Evolutionary conservation across 2,888 invertebrate species (phyloP).

Genomic region (Caenorhabditis sp.): DNA sequence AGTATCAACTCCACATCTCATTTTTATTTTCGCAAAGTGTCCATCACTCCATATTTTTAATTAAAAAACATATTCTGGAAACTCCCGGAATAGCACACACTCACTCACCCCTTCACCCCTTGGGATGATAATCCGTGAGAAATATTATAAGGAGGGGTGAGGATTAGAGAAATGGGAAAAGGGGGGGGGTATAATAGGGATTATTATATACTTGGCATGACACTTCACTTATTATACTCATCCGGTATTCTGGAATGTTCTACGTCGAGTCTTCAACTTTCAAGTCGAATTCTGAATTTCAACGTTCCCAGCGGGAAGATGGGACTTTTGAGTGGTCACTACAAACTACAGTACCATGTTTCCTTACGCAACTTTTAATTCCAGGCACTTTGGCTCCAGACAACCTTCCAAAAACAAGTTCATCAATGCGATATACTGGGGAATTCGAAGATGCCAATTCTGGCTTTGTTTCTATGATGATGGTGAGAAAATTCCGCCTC

Average conservation of each 20-base stretch:
- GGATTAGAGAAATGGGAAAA: not conserved
- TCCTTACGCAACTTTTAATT: slow-evolving; percentile 20
- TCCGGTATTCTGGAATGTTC: slow-evolving; percentile 12
- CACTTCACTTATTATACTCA: slow-evolving; percentile 1
- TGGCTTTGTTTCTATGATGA: slow-evolving; percentile 79
- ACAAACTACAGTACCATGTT: not conserved
- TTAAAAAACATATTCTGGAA: not conserved
- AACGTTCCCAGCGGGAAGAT: not conserved
- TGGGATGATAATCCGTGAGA: slow-evolving; percentile 30
- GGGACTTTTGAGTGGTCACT: not conserved
- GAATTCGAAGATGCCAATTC: slow-evolving; percentile 74
- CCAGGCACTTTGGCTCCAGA: slow-evolving; percentile 74
- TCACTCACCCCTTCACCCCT: not conserved
- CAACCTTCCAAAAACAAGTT: slow-evolving; percentile 71
- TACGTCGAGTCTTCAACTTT: slow-evolving; percentile 19
- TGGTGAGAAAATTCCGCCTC: slow-evolving; percentile 67
- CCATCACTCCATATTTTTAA: slow-evolving; percentile 11
- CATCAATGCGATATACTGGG: slow-evolving; percentile 74
- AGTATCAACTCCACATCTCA: not conserved
- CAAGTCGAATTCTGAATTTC: not conserved
- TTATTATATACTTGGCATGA: not conserved
- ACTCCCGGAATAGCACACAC: not conserved
- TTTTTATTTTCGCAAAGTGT: too few species aligned
- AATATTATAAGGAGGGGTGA: not conserved
- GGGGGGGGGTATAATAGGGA: not conserved